Evolutionary conservation across 2,113 vertebrate species (phyloP).

Genomic region (Python bivittatus): DNA sequence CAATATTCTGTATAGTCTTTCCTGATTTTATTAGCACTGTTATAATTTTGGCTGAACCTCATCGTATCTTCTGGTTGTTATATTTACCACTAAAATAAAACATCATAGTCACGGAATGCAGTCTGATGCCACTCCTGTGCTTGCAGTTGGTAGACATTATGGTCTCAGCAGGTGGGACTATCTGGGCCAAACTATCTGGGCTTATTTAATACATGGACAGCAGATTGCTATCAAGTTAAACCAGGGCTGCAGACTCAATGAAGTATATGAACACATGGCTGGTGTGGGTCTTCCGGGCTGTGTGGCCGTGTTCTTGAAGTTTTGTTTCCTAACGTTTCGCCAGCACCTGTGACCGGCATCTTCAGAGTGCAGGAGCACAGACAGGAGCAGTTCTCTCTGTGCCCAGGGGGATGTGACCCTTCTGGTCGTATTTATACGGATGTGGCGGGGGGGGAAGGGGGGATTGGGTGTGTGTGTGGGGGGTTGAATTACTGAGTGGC

Average conservation of each 20-base stretch:
- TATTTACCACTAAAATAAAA: background rate
- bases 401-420: no score
- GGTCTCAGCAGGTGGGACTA: background rate
- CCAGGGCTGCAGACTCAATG: background rate
- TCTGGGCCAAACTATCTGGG: background rate
- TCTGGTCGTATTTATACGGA: no score
- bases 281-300: no score
- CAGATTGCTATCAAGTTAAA: background rate
- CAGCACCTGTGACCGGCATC: no score
- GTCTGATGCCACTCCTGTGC: background rate
- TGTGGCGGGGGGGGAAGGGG: no score
- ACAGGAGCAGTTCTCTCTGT: no score
- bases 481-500: no score
- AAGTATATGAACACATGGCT: background rate
- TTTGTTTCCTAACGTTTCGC: no score
- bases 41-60: background rate
- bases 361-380: no score
- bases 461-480: no score
- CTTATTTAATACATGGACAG: background rate
- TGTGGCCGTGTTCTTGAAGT: no score
- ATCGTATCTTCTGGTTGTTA: background rate
- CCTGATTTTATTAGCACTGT: background rate
- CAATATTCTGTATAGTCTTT: background rate
- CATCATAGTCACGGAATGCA: background rate
- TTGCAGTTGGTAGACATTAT: background rate